These are phyloP conservation scores for Motacilla alba DNA, from an alignment of 2,113 vertebrate species.

Conservation along the genomic window DNA sequence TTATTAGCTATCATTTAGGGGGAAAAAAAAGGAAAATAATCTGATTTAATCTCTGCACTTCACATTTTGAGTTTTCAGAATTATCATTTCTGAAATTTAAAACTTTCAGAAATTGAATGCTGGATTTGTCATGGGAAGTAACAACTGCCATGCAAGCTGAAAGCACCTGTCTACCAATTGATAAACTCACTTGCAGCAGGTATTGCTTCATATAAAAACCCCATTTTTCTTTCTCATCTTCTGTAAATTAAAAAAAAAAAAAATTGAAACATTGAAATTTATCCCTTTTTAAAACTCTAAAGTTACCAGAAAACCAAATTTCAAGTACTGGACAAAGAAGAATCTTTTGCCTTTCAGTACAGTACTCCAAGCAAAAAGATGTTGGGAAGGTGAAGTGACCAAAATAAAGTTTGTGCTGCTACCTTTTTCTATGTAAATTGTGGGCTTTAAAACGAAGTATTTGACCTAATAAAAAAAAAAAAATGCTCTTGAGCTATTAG, in stretches of 20 bases:
- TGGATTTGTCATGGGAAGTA: background rate
- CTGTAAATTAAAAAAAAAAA: background rate
- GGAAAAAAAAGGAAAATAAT: rapidly evolving
- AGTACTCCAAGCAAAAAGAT: background rate
- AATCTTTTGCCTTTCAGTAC: background rate
- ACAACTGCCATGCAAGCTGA: background rate
- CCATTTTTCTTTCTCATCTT: background rate
- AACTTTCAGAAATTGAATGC: background rate
- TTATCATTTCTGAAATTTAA: background rate
- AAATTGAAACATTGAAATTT: background rate
- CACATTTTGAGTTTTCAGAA: background rate
- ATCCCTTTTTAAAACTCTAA: background rate
- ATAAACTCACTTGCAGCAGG: background rate
- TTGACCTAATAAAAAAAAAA: background rate
- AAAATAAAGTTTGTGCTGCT: background rate
- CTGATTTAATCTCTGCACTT: background rate
- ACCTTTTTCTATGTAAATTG: background rate
- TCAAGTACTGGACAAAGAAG: background rate
- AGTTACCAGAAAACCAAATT: background rate
- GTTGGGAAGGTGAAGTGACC: background rate
- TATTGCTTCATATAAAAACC: rapidly evolving
- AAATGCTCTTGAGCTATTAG: background rate
- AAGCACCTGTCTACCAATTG: background rate
- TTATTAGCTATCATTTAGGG: background rate
- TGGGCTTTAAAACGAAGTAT: background rate